Conservation (phyloP, 1,140 invertebrate genomes). For the Pogonomyrmex californicus region DNA sequence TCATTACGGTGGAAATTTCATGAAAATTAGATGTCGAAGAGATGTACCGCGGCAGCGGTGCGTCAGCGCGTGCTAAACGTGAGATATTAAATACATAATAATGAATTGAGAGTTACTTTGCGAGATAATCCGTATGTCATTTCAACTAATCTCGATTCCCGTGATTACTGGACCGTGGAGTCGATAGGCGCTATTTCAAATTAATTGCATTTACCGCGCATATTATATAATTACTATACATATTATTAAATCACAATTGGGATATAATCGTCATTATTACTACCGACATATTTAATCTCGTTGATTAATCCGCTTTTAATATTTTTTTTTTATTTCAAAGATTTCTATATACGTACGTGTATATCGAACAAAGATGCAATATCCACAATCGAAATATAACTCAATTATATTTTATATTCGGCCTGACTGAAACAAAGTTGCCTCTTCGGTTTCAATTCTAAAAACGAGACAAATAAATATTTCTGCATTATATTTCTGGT, state of each 20-base stretch:
- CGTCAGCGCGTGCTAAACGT: slow-evolving; percentile 41
- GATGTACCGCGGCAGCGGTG: not conserved
- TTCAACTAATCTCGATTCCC: slow-evolving; percentile 66
- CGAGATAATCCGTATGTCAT: slow-evolving; percentile 47
- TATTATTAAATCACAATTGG: slow-evolving; percentile 48
- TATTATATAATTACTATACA: slow-evolving; percentile 54
- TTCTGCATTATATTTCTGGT: not conserved
- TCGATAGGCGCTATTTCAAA: slow-evolving; percentile 68
- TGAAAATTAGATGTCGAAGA: slow-evolving; percentile 43
- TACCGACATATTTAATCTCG: slow-evolving; percentile 22
- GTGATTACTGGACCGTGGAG: slow-evolving; percentile 66
- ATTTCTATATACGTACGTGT: not conserved
- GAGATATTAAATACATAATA: slow-evolving; percentile 64
- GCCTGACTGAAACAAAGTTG: not conserved
- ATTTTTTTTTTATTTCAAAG: not conserved
- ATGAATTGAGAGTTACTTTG: slow-evolving; percentile 53
- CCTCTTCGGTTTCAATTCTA: not conserved
- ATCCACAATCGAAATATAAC: not conserved
- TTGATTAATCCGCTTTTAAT: not conserved
- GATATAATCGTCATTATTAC: slow-evolving; percentile 10
- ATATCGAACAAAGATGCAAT: not conserved
- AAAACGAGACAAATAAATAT: slow-evolving; percentile 5
- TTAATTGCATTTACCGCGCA: slow-evolving; percentile 65
- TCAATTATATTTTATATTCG: not conserved
- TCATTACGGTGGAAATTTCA: slow-evolving; percentile 39